Percentiles rank a stretch among this genome's conserved stretches.
phyloP scores from a whole-genome alignment of 2,888 invertebrate genomes.

The Lasioglossum vierecki region DNA sequence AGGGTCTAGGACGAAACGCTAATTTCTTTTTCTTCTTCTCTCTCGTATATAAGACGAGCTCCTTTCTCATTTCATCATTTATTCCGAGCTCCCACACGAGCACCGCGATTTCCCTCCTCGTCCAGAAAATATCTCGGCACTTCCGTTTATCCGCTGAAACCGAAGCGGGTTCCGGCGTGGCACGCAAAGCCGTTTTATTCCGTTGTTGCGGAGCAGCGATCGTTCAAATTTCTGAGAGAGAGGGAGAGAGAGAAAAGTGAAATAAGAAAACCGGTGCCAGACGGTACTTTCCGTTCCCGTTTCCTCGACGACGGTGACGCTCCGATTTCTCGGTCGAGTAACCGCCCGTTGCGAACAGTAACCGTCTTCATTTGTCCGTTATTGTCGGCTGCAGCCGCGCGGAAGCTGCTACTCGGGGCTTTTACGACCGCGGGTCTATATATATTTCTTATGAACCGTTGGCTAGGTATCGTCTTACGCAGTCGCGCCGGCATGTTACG shows the following conservation, averaged over 20 bases:
- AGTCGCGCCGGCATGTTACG: constrained; percentile 12
- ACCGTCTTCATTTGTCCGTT: constrained; percentile 38
- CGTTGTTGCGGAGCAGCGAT: neutral
- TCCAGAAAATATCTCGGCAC: neutral
- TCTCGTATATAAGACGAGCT: too few relatives aligned
- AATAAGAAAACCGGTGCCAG: neutral
- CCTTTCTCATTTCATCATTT: too few relatives aligned
- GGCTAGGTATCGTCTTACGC: constrained; percentile 25
- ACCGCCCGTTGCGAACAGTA: constrained; percentile 19
- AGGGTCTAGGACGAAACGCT: too few relatives aligned
- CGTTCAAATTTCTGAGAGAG: neutral
- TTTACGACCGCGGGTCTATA: constrained; percentile 2
- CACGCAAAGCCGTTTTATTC: neutral
- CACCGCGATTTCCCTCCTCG: neutral
- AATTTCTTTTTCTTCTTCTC: too few relatives aligned
- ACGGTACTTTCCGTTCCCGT: neutral
- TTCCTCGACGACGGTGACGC: neutral
- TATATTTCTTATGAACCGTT: constrained; percentile 1
- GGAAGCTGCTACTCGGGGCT: neutral
- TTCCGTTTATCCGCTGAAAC: neutral
- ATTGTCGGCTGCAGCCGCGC: constrained; percentile 19
- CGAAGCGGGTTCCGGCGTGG: neutral
- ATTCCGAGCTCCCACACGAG: too few relatives aligned
- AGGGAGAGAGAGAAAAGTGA: neutral
- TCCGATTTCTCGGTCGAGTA: constrained; percentile 1